Base-by-base conservation (phyloP, 2,888 invertebrate genomes). In the Polydrusus tereticollis region DNA sequence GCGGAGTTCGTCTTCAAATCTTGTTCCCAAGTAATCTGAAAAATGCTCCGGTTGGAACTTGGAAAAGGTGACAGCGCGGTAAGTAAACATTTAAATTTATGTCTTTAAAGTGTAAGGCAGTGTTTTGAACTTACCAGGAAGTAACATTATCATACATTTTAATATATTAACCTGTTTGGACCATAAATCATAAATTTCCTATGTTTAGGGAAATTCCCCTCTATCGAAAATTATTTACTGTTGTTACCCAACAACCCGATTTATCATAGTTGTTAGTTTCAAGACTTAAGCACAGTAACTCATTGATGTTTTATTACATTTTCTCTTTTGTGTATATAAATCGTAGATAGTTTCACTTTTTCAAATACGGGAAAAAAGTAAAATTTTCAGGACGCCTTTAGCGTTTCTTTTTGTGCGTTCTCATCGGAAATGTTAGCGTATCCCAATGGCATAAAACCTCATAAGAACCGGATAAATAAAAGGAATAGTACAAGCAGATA, bases 391-490 rank as follows among this genome's bases (percentile, higher is more conserved):
- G n/a, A 4, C 36, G 45, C 18, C 18, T 12, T 45, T 20, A 10
- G 10, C 20, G 5, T 8, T 20, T 45, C 20, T 20, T 45, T 45
- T 45, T 45, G n/a, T 45, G 18, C 2, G 2, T 1, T 45, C 45
- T 8, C 45, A 20, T 6, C 1, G 45, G 45, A 45, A 18, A 45
- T 21, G 20, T 10, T 20, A 2, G 10, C 45, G 18, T 18, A 45
- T 45, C 18, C 45, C 20, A 10, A 20, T 20, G 20, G 10, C 45
- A 45, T 45, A 45, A 45, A 45, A 20, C 18, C 18, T 43, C 20
- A 45, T 45, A 45, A 45, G 20, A 45, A 45, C 10, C 45, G 45
- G 45, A 45, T 45, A 45, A 20, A 45, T 20, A 45, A 45, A 45
- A 45, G 20, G 20, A 45, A 18, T 3, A 20, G 20, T 20, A 45